Evolutionary conservation across 92 coral and sea anemone genomes (phyloP), one percentile per base, ranked within the genome.

Genomic region (Nematostella vectensis): DNA sequence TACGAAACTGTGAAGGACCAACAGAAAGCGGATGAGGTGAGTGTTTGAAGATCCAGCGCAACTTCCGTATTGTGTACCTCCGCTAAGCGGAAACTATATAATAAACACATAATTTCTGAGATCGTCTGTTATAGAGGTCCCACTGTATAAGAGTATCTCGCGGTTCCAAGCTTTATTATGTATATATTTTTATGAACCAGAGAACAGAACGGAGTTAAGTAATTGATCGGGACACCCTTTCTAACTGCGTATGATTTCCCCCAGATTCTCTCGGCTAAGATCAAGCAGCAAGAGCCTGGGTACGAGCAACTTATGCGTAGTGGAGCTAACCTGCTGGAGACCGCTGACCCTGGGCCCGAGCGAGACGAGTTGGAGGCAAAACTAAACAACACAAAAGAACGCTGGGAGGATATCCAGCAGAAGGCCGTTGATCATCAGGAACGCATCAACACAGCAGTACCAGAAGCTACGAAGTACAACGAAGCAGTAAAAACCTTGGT

Each of bases 331-430:
- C 73, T 91, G 51, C 57, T 86, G 20, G 98, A 91, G 61, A 68
- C 68, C 62, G 76, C 91, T 27, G 91, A 85, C 20, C 82, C 98
- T 31, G 98, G 98, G 15, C 69, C 82, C 20, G 96, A 91, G 58
- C 78, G 74, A 57, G 93, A 91, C 39, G 82, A 60, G 45, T 57
- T 91, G 54, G 75, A 75, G 12, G 67, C 69, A 57, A 87, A 86
- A 71, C 78, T 91, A 20, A 59, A 75, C 50, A 80, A 91, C 33
- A 24, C 67, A 18, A 80, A 91, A 47, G 55, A 81, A 65, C 83
- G 98, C 36, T 91, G 98, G 98, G 61, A 65, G 1, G 69, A 75
- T 74, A 57, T 77, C 55, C 78, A 71, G 52, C 55, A 77, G 50
- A 78, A 75, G 59, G 54, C 71, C 29, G 72, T 73, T 38, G 76